phyloP scores from a whole-genome alignment of 2,888 invertebrate genomes.

The Athalia circularis region DNA sequence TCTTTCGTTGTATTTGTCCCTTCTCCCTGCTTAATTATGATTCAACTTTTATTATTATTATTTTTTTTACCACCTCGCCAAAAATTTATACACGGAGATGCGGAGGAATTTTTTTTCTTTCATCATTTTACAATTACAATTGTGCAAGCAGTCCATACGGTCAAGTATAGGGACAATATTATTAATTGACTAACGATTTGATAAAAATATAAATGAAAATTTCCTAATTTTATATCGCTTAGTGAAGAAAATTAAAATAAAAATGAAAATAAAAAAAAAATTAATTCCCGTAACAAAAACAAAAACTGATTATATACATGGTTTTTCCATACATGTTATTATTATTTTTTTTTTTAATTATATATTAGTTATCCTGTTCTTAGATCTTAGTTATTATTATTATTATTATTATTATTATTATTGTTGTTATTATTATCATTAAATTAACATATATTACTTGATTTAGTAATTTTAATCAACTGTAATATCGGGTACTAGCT shows the following conservation, averaged over 20 bases:
- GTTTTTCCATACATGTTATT: conserved; percentile 44
- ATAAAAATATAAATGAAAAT: too few species aligned
- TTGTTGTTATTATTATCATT: conserved; percentile 58
- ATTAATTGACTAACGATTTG: too few species aligned
- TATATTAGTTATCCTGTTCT: conserved; percentile 1
- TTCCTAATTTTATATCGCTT: too few species aligned
- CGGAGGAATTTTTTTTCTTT: too few species aligned
- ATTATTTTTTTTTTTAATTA: conserved; percentile 34
- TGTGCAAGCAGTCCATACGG: too few species aligned
- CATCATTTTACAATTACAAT: too few species aligned
- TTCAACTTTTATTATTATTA: too few species aligned
- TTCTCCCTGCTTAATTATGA: too few species aligned
- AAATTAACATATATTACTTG: conserved; percentile 66
- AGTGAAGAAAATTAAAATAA: neutral
- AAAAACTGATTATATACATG: neutral
- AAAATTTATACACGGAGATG: too few species aligned
- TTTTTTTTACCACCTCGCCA: too few species aligned
- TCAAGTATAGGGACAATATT: too few species aligned
- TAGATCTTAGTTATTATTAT: neutral
- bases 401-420: conserved; percentile 53
- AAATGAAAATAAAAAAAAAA: neutral
- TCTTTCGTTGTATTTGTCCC: too few species aligned
- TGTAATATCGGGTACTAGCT: conserved; percentile 70
- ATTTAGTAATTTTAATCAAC: conserved; percentile 63
- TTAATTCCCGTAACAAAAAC: neutral